Evolutionary conservation across 2,888 invertebrate species (phyloP).

Genomic region (Tiphia femorata): DNA sequence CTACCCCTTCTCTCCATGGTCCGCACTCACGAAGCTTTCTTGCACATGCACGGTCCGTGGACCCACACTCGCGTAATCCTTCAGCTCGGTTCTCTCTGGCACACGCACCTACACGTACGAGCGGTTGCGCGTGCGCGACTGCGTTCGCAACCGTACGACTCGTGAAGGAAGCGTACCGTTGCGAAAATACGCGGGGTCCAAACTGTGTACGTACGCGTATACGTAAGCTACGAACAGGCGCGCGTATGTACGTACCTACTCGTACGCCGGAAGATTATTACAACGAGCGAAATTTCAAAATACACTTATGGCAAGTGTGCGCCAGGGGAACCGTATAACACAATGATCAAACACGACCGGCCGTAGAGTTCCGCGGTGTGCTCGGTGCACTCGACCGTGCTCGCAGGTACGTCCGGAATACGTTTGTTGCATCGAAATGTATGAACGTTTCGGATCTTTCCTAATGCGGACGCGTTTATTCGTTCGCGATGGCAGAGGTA

Average conservation of each 20-base stretch:
- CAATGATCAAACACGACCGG: slow-evolving; percentile 59
- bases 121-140: slow-evolving; percentile 20
- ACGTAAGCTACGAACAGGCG: slow-evolving; percentile 9
- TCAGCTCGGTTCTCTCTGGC: too few relatives aligned
- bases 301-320: slow-evolving; percentile 61
- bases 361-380: slow-evolving; percentile 25
- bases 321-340: slow-evolving; percentile 61
- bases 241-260: slow-evolving; percentile 21
- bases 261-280: slow-evolving; percentile 57
- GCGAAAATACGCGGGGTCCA: slow-evolving; percentile 43
- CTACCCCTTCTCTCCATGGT: too few relatives aligned
- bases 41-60: too few relatives aligned
- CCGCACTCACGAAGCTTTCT: too few relatives aligned
- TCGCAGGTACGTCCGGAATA: slow-evolving; percentile 21
- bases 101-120: slow-evolving; percentile 30
- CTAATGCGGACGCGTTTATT: slow-evolving; percentile 22
- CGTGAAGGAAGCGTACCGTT: slow-evolving; percentile 30
- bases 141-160: slow-evolving; percentile 14
- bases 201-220: slow-evolving; percentile 4
- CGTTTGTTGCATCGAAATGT: slow-evolving; percentile 39
- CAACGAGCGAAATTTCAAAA: slow-evolving; percentile 62
- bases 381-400: slow-evolving; percentile 36
- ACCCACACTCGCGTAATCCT: slow-evolving; percentile 15
- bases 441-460: slow-evolving; percentile 35
- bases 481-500: too few relatives aligned